Evolutionary conservation across 2,888 invertebrate species (phyloP).

Genomic region (Cerastis leucographa): DNA sequence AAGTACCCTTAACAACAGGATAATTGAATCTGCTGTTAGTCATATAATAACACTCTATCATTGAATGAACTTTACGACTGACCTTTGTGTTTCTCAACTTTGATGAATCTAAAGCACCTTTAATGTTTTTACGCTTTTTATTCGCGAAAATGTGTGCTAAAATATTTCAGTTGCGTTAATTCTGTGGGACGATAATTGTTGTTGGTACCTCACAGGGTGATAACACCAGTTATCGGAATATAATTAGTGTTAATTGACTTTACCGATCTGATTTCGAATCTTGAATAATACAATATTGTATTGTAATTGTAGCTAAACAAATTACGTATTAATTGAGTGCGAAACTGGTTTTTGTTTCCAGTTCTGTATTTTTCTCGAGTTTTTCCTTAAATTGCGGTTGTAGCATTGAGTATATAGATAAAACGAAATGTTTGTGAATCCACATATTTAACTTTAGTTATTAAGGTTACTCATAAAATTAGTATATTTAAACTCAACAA

Average conservation of each 20-base stretch:
- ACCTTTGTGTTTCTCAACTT: conserved; percentile 36
- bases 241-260: conserved; percentile 56
- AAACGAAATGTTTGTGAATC: conserved; percentile 18
- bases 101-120: conserved; percentile 3
- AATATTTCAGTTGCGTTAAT: conserved; percentile 37
- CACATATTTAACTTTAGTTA: conserved; percentile 18
- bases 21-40: conserved; percentile 53
- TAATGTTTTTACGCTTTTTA: conserved; percentile 44
- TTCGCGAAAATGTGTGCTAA: conserved; percentile 35
- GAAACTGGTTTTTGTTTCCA: conserved; percentile 19
- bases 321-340: conserved; percentile 20
- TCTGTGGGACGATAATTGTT: conserved; percentile 40
- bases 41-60: conserved; percentile 33
- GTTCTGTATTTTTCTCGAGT: conserved; percentile 30
- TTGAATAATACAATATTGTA: conserved; percentile 41
- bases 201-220: conserved; percentile 20
- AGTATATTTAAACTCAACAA: not conserved
- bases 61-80: conserved; percentile 55
- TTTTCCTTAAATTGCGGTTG: conserved; percentile 37
- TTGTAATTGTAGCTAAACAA: conserved; percentile 31
- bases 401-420: conserved; percentile 22
- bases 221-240: conserved; percentile 27
- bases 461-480: not conserved
- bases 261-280: conserved; percentile 50
- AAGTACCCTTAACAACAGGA: conserved; percentile 46